phyloP scores from a whole-genome alignment of 2,797 vertebrate genomes.

The Poliocrania exsul region DNA sequence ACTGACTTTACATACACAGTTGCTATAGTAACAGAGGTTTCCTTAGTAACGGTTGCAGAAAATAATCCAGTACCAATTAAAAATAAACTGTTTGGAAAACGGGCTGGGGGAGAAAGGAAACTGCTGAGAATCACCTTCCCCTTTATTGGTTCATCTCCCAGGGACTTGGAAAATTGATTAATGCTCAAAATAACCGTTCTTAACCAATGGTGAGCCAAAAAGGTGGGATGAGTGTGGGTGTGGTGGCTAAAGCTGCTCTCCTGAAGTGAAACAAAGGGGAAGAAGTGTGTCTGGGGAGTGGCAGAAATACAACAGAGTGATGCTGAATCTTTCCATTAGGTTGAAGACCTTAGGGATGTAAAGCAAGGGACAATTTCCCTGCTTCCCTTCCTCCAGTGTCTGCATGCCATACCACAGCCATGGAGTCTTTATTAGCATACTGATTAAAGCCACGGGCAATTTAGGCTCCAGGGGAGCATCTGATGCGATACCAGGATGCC shows the following conservation, averaged over 20 bases:
- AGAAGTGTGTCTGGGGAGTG: neutral
- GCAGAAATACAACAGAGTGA: neutral
- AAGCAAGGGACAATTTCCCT: neutral
- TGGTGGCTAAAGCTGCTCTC: neutral
- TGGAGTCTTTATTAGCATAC: constrained; percentile 48
- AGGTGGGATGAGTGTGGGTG: neutral
- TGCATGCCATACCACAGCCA: neutral
- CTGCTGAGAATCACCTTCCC: constrained; percentile 51
- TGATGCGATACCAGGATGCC: neutral
- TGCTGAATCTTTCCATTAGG: neutral
- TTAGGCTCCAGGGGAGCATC: constrained; percentile 13
- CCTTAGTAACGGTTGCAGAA: constrained; percentile 81
- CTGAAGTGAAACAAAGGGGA: constrained; percentile 30
- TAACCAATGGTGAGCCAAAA: neutral
- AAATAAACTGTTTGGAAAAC: constrained; percentile 79
- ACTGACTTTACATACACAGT: constrained; percentile 77
- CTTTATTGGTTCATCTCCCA: constrained; percentile 49
- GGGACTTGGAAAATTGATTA: constrained; percentile 44
- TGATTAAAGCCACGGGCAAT: constrained; percentile 49
- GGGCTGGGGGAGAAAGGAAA: constrained; percentile 46
- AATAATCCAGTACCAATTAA: constrained; percentile 82
- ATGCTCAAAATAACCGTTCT: constrained; percentile 26
- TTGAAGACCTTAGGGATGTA: neutral
- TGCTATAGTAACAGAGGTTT: constrained; percentile 81
- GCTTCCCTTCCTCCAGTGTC: neutral